A percentile compares a stretch with the other conserved stretches of the same genome.
These are phyloP conservation scores for Eleutherodactylus coqui DNA, from an alignment of 2,797 vertebrate genomes.

Conservation along the genomic window DNA sequence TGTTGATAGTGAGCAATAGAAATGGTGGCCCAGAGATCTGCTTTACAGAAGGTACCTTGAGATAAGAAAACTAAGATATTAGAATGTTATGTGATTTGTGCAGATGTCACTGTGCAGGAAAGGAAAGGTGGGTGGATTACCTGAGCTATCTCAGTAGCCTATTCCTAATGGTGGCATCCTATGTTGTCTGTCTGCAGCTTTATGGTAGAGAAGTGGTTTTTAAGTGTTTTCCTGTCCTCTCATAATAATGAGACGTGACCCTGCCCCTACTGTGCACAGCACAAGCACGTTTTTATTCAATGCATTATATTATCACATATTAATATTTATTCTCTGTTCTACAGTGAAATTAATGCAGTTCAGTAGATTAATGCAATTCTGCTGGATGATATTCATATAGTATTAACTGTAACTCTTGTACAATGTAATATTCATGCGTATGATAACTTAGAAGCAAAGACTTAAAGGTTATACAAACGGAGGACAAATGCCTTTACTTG, in stretches of 20 bases:
- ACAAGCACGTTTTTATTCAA: background rate
- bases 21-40: background rate
- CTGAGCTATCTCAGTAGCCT: background rate
- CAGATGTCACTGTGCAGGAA: background rate
- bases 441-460: background rate
- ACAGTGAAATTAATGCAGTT: background rate
- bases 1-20: too few species aligned
- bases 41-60: background rate
- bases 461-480: conserved; percentile 30
- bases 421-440: conserved; percentile 12
- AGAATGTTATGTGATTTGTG: background rate
- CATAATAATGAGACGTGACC: background rate
- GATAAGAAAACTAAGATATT: background rate
- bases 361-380: background rate
- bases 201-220: background rate
- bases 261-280: background rate
- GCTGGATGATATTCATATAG: background rate
- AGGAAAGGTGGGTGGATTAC: background rate
- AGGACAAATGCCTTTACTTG: conserved; percentile 16
- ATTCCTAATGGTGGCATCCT: background rate
- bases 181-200: background rate
- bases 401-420: background rate
- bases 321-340: background rate
- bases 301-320: background rate
- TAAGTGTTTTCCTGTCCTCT: background rate